phyloP scores from a whole-genome alignment of 1,140 invertebrate genomes.

The Euura lappo region DNA sequence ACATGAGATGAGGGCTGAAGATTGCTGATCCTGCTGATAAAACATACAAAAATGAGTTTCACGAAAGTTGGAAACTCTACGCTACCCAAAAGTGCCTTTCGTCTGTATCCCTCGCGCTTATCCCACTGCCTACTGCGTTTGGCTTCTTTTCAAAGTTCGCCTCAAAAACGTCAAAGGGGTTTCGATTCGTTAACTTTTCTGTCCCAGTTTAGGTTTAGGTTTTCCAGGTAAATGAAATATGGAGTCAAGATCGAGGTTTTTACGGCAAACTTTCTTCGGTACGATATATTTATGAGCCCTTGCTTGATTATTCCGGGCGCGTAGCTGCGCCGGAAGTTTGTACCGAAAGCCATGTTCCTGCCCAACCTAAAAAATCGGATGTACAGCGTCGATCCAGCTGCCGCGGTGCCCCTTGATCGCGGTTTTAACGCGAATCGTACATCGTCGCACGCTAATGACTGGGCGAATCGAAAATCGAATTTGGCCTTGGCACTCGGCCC shows the following conservation, averaged over 20 bases:
- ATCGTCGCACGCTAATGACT: not conserved
- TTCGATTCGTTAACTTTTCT: too few species aligned
- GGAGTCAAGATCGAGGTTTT: too few species aligned
- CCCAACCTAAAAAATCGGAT: not conserved
- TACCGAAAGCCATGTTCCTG: not conserved
- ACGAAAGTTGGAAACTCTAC: not conserved
- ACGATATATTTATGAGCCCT: not conserved
- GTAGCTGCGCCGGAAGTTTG: not conserved
- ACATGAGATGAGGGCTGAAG: not conserved
- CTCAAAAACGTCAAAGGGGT: too few species aligned
- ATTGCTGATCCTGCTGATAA: not conserved
- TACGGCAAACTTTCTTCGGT: too few species aligned
- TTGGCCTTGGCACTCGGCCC: not conserved
- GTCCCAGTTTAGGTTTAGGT: too few species aligned
- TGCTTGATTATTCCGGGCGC: not conserved
- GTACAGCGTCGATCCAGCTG: not conserved
- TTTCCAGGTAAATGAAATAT: too few species aligned
- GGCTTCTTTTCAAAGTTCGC: not conserved
- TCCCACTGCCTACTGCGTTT: not conserved
- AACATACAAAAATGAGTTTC: not conserved
- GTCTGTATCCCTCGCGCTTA: not conserved
- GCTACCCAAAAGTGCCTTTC: not conserved
- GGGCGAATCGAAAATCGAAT: not conserved
- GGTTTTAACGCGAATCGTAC: not conserved
- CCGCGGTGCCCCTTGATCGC: not conserved